These are phyloP conservation scores for Dicerorhinus sumatrensis DNA, from an alignment of 2,113 vertebrate genomes.

Conservation along the genomic window DNA sequence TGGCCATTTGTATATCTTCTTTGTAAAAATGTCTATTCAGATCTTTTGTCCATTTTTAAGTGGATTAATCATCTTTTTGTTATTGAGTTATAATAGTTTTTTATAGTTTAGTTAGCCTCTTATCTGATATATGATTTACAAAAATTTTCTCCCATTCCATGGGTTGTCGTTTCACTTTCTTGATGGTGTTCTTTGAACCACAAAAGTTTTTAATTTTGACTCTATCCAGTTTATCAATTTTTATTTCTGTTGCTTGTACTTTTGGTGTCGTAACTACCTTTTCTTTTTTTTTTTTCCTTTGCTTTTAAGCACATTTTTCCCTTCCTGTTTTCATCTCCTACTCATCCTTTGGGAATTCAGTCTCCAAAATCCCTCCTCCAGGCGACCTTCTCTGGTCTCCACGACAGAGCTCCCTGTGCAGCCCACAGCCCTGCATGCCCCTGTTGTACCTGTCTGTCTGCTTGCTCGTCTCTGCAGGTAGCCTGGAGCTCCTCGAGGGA, in stretches of 20 bases:
- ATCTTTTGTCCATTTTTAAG: not conserved
- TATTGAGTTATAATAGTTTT: not conserved
- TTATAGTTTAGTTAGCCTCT: not conserved
- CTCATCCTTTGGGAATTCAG: not conserved
- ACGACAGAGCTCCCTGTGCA: no score
- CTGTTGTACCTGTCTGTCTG: accelerated
- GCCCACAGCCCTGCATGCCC: accelerated
- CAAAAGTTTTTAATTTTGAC: not conserved
- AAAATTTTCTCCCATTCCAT: not conserved
- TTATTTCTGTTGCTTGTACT: not conserved
- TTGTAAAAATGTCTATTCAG: not conserved
- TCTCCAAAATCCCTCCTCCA: not conserved
- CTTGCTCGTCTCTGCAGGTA: not conserved
- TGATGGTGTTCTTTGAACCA: not conserved
- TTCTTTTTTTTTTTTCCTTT: not conserved
- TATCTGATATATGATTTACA: not conserved
- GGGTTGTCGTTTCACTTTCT: not conserved
- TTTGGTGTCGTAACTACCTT: not conserved
- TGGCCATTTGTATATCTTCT: not conserved
- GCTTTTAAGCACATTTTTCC: not conserved
- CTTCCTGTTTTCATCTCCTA: not conserved
- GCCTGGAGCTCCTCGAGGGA: not conserved
- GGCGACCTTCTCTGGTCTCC: not conserved
- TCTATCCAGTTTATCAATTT: not conserved
- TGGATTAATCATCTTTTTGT: not conserved